Base-by-base conservation (phyloP, 2,888 invertebrate species). In the Subacronicta megacephala region DNA sequence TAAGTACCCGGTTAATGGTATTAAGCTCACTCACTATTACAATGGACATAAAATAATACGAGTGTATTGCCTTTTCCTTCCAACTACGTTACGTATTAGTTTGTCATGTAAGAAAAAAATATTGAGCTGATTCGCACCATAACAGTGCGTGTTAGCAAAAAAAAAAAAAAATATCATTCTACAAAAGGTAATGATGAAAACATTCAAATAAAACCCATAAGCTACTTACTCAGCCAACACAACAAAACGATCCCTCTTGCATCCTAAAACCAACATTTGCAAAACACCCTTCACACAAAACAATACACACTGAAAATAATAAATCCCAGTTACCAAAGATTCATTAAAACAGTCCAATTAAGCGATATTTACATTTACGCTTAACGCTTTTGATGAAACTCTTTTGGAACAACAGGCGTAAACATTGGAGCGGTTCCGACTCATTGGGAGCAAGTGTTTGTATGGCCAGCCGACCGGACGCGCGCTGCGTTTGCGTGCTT, bases 311-410 rank as follows among this genome's bases (percentile, higher is more conserved):
- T 63, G 51, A 72, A 75, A 72, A 61, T 46, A 72, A 71, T 65
- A 66, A 69, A 72, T 72, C 72, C 50, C 56, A 56, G 62, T 47
- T 51, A 46, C 44, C 55, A 62, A 74, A 60, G 63, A 61, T 66
- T 68, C 60, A 77, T 77, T 77, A 75, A 74, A 77, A 62, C 72
- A 53, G 57, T 46, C 63, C 75, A 75, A 75, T 75, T 77, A 75
- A 72, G 62, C 62, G 44, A 62, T 74, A 64, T 75, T 77, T 77
- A 74, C 72, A 61, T 74, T 76, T 56, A 71, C 77, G 75, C 68
- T 74, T 77, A 61, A 72, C 68, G 72, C 72, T 51, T 72, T 74
- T 63, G 65, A 62, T 62, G 58, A 52, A 58, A 71, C 63, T 69
- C 65, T 77, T 75, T 75, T 61, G 61, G 37, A 64, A 68, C 67